phyloP scores from a whole-genome alignment of 2,797 vertebrate species.

The Heterohyrax brucei region DNA sequence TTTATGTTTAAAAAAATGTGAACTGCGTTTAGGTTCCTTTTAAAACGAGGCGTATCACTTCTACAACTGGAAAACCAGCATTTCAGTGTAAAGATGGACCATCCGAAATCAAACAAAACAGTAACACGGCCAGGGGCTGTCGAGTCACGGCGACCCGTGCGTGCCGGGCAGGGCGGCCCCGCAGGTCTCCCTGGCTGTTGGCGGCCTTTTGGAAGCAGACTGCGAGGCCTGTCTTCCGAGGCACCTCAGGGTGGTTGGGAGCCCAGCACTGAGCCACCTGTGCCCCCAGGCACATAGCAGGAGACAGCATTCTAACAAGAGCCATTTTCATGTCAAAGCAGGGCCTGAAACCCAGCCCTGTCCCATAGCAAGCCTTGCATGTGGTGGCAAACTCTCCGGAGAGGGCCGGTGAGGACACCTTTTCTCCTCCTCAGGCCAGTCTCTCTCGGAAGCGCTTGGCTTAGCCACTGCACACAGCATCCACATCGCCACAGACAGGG shows the following conservation, averaged over 20 bases:
- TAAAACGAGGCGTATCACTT: too few species aligned
- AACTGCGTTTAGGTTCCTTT: background rate
- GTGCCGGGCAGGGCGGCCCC: too few species aligned
- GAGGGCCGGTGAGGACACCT: rapidly evolving
- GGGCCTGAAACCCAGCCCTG: background rate
- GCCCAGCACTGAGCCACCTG: too few species aligned
- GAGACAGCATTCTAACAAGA: rapidly evolving
- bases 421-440: background rate
- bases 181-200: too few species aligned
- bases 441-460: background rate
- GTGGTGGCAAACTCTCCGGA: background rate
- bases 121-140: too few species aligned
- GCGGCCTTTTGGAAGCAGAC: too few species aligned
- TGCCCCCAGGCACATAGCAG: rapidly evolving
- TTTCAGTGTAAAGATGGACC: background rate
- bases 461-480: rapidly evolving
- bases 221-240: too few species aligned
- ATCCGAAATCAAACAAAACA: background rate
- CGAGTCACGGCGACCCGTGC: too few species aligned
- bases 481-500: background rate
- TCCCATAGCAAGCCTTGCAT: rapidly evolving
- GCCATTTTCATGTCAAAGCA: rapidly evolving
- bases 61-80: background rate
- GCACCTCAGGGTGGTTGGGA: too few species aligned
- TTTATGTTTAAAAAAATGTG: too few species aligned